Base-by-base conservation (phyloP, 1,140 invertebrate genomes). In the Nasonia giraulti region DNA sequence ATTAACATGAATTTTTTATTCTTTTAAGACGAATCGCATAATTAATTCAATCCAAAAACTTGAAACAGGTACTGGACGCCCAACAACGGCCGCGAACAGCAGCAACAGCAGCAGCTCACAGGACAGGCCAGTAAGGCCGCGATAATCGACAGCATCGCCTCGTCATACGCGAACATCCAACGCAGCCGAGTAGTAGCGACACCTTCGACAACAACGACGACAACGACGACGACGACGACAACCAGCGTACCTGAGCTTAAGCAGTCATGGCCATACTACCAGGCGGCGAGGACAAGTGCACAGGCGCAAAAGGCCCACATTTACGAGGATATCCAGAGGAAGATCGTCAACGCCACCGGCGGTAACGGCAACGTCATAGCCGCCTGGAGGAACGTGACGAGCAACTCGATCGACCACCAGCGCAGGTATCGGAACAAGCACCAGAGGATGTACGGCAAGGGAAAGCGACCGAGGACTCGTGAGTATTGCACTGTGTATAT, bases 71-170 rank as follows among this genome's bases (percentile, higher is more conserved):
- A 92, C 71, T 93, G 92, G 92, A 91, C 91, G 27, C 89, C 90
- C 0, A 90, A 89, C 78, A 89, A 75, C 23, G 83, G 85, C 12
- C 87, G 85, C 33, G 93, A 85, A 40, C 37, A 62, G 50, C 80
- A 71, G 11, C 66, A 81, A 17, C 66, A 73, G n/a, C 40, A 31
- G 44, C 23, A 80, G 20, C 84, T 90, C 47, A 90, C 90, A 27
- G 89, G 87, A n/a, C 23, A 85, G 10, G 88, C 86, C 0, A 95
- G 96, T 89, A 96, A 96, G 89, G 94, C 96, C 47, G 96, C 96
- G 20, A 94, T 97, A 79, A 92, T 96, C 87, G 95, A 96, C 90
- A 96, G 95, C 89, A 96, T 97, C 80, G 96, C 95, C 1, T 94
- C 95, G 6, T 94, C 95, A 11, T 96, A 96, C 90, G 89, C 91